Percentiles rank a stretch among this genome's conserved stretches.
Evolutionary conservation across 1,140 invertebrate species (phyloP).

Genomic region (Micrasema minimum): DNA sequence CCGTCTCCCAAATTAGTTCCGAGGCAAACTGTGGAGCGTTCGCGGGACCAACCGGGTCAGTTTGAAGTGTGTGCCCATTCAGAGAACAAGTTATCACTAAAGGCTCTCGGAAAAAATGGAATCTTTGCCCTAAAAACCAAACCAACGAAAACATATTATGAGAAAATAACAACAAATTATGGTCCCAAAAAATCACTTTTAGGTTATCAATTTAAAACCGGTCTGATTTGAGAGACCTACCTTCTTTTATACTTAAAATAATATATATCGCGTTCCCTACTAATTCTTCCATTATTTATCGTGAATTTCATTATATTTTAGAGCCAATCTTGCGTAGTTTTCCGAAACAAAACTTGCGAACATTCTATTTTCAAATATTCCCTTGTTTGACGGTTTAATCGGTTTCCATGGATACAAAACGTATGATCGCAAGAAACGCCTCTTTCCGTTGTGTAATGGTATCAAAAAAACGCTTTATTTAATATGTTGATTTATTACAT

Average conservation of each 20-base stretch:
- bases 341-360: background rate
- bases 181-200: no score
- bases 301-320: slow-evolving; percentile 9
- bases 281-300: slow-evolving; percentile 34
- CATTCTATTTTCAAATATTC: slow-evolving; percentile 20
- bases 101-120: slow-evolving; percentile 40
- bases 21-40: slow-evolving; percentile 45
- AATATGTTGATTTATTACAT: background rate
- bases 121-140: slow-evolving; percentile 45
- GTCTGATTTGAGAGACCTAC: slow-evolving; percentile 2
- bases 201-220: background rate
- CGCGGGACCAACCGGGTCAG: slow-evolving; percentile 43
- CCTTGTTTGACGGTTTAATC: slow-evolving; percentile 22
- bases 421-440: slow-evolving; percentile 48
- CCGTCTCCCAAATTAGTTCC: slow-evolving; percentile 54
- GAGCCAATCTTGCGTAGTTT: background rate
- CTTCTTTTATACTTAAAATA: slow-evolving; percentile 45
- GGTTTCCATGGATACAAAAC: slow-evolving; percentile 43
- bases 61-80: slow-evolving; percentile 47
- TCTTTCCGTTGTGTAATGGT: slow-evolving; percentile 37
- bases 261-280: slow-evolving; percentile 37
- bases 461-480: slow-evolving; percentile 40
- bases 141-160: background rate
- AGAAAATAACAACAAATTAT: background rate
- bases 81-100: slow-evolving; percentile 45